phyloP scores from a whole-genome alignment of 2,888 invertebrate species.

The Lymantria dispar region DNA sequence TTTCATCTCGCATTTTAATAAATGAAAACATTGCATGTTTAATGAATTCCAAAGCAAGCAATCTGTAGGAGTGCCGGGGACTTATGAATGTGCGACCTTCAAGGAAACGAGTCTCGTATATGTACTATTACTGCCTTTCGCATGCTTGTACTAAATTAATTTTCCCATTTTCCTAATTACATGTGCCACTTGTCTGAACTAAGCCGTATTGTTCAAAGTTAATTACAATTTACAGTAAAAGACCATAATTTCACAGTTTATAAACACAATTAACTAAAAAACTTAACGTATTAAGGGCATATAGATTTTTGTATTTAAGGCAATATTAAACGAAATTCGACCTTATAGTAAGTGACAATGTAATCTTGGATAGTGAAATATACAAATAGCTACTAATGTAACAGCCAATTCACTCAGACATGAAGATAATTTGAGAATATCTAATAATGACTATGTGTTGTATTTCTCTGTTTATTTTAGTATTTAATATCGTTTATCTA shows the following conservation, averaged over 20 bases:
- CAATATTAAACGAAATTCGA: no score
- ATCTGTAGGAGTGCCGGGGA: conserved; percentile 44
- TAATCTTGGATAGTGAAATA: no score
- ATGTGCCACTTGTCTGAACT: conserved; percentile 32
- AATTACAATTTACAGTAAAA: conserved; percentile 29
- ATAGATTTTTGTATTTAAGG: no score
- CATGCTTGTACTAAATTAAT: conserved; percentile 37
- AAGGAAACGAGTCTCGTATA: conserved; percentile 31
- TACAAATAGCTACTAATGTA: no score
- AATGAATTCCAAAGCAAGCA: conserved; percentile 49
- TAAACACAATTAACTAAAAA: not conserved
- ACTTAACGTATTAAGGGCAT: no score
- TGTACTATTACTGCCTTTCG: not conserved
- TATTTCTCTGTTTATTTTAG: no score
- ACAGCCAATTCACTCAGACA: no score
- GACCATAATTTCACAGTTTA: not conserved
- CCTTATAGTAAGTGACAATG: no score
- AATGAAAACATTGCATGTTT: conserved; percentile 43
- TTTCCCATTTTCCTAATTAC: conserved; percentile 46
- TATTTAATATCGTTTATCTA: no score
- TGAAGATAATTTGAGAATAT: no score
- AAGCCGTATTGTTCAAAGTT: conserved; percentile 36
- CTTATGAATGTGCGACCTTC: conserved; percentile 51
- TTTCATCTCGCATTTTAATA: conserved; percentile 23
- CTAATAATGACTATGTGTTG: no score